Evolutionary conservation across 1,140 invertebrate genomes (phyloP).

Genomic region (Drosophila mojavensis): DNA sequence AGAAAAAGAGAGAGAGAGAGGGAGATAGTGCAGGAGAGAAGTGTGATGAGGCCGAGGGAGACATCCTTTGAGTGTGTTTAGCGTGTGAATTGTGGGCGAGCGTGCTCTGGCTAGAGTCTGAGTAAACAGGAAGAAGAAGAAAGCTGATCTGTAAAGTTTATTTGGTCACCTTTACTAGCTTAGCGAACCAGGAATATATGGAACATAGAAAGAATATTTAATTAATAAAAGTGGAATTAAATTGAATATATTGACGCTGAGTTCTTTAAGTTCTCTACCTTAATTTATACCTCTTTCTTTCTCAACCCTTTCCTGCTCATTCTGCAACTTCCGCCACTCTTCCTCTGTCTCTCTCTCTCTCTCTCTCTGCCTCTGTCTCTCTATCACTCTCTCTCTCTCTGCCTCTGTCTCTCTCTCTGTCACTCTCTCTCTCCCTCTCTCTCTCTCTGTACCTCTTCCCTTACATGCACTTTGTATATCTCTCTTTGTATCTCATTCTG

Average conservation of each 20-base stretch:
- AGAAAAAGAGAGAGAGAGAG: background rate
- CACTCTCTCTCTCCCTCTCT: background rate
- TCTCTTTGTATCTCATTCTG: too few relatives aligned
- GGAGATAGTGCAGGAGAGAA: background rate
- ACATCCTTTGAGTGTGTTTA: constrained; percentile 4
- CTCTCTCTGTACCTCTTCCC: background rate
- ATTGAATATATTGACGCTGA: too few relatives aligned
- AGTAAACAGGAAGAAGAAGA: too few relatives aligned
- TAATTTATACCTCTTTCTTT: too few relatives aligned
- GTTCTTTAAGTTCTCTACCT: too few relatives aligned
- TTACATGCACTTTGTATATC: too few relatives aligned
- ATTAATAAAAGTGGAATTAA: background rate
- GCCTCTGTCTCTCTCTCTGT: background rate
- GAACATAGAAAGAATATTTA: background rate
- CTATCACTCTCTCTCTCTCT: background rate
- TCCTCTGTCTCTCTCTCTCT: too few relatives aligned
- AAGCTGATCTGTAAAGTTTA: too few relatives aligned
- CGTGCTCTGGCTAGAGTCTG: background rate
- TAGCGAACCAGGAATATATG: too few relatives aligned
- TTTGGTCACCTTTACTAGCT: too few relatives aligned
- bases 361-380: background rate
- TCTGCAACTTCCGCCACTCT: too few relatives aligned
- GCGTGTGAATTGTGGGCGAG: background rate
- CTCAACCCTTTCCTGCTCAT: too few relatives aligned
- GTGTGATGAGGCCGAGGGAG: background rate